A percentile compares a stretch with the other conserved stretches of the same genome.
Evolutionary conservation across 92 coral and sea anemone genomes (phyloP).

Genomic region (Blastomussa wellsi): DNA sequence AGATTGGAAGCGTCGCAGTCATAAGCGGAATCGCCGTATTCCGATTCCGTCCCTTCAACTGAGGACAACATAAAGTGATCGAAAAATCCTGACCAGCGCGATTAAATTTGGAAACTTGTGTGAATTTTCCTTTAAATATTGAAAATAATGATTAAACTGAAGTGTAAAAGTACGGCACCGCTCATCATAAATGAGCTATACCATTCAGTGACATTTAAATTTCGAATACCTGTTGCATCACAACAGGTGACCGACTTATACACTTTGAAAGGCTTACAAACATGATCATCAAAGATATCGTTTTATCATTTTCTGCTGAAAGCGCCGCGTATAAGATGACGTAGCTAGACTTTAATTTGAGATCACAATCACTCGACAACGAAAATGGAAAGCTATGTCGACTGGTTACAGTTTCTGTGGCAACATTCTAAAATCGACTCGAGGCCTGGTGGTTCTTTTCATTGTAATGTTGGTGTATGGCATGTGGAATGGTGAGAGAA

Average conservation of each 20-base stretch:
- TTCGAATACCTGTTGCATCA: neutral
- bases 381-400: conserved; percentile 11
- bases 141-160: neutral
- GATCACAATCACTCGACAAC: neutral
- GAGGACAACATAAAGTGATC: neutral
- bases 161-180: neutral
- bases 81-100: neutral
- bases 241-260: neutral
- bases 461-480: neutral
- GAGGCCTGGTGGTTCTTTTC: conserved; percentile 15
- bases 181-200: neutral
- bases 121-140: neutral
- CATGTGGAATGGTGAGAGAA: conserved; percentile 21
- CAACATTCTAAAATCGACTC: neutral
- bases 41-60: neutral
- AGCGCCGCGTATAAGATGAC: neutral
- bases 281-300: neutral
- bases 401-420: neutral
- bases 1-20: too few species aligned
- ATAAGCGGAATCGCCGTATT: too few species aligned
- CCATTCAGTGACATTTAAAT: neutral
- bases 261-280: neutral
- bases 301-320: neutral
- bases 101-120: neutral
- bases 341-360: neutral